These are phyloP conservation scores for Malacoctenus gilli DNA, from an alignment of 2,797 vertebrate genomes.

Conservation along the genomic window DNA sequence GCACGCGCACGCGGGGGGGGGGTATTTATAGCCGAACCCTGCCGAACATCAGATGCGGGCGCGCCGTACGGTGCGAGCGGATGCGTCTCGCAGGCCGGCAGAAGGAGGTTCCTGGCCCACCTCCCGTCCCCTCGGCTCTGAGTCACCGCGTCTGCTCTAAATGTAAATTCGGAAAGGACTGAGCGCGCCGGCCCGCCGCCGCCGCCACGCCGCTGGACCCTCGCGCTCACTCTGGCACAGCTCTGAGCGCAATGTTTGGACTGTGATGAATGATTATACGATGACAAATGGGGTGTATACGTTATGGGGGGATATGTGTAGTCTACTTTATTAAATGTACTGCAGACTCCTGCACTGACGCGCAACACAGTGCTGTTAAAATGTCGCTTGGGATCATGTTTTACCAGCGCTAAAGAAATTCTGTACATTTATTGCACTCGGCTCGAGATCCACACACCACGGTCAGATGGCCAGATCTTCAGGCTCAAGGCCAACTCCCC, in stretches of 20 bases:
- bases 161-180: conserved; percentile 59
- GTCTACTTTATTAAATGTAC: conserved; percentile 42
- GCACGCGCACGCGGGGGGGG: too few species aligned
- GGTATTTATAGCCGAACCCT: conserved; percentile 47
- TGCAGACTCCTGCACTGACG: background rate
- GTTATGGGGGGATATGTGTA: conserved; percentile 47
- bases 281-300: conserved; percentile 37
- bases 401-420: conserved; percentile 1
- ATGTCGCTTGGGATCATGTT: conserved; percentile 2
- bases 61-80: conserved; percentile 5
- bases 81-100: conserved; percentile 13
- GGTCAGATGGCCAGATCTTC: too few species aligned
- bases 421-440: too few species aligned
- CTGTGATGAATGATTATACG: conserved; percentile 49
- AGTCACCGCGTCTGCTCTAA: conserved; percentile 49
- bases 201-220: conserved; percentile 12
- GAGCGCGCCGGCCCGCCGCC: conserved; percentile 17
- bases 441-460: too few species aligned
- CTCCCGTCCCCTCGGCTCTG: conserved; percentile 25
- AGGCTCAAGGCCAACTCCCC: too few species aligned
- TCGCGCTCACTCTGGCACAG: conserved; percentile 10
- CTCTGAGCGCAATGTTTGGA: conserved; percentile 40
- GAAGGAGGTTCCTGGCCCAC: background rate
- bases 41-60: conserved; percentile 34
- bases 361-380: conserved; percentile 3